Percentiles rank a stretch among this genome's conserved stretches.
These are phyloP conservation scores for Acleris emargana DNA, from an alignment of 2,888 invertebrate genomes.

Conservation along the genomic window DNA sequence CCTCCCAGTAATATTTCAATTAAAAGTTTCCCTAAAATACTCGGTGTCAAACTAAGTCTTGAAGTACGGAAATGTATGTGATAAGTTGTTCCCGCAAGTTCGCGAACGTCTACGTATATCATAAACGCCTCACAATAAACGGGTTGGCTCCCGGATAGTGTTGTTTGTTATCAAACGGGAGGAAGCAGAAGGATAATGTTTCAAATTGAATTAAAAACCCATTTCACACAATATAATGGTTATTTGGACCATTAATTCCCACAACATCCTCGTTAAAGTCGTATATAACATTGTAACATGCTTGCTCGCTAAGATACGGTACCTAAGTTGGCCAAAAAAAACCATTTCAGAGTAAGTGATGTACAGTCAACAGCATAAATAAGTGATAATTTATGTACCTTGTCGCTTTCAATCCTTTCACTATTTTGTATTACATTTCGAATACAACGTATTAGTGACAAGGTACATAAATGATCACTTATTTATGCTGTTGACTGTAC, in stretches of 20 bases:
- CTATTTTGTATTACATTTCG: no score
- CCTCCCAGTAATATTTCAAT: slow-evolving; percentile 51
- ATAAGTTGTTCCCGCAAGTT: slow-evolving; percentile 48
- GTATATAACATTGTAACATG: neutral
- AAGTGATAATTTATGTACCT: no score
- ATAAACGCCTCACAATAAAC: slow-evolving; percentile 25
- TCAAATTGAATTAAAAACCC: slow-evolving; percentile 31
- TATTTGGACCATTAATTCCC: neutral
- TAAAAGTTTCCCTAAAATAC: slow-evolving; percentile 53
- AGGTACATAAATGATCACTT: no score
- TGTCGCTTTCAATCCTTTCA: no score
- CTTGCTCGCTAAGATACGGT: no score
- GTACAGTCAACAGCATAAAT: no score
- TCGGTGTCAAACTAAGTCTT: slow-evolving; percentile 51
- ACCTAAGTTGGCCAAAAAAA: no score
- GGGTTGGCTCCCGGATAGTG: slow-evolving; percentile 12
- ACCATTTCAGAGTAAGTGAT: no score
- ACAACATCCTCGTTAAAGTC: slow-evolving; percentile 3
- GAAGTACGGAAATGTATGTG: slow-evolving; percentile 46
- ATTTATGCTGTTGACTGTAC: no score
- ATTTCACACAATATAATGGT: slow-evolving; percentile 13
- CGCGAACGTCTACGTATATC: slow-evolving; percentile 40
- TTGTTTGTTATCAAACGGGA: slow-evolving; percentile 15
- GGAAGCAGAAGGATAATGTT: slow-evolving; percentile 21
- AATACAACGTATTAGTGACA: no score